Base-by-base conservation (phyloP, 2,113 vertebrate genomes). In the Brachyhypopomus gauderio region DNA sequence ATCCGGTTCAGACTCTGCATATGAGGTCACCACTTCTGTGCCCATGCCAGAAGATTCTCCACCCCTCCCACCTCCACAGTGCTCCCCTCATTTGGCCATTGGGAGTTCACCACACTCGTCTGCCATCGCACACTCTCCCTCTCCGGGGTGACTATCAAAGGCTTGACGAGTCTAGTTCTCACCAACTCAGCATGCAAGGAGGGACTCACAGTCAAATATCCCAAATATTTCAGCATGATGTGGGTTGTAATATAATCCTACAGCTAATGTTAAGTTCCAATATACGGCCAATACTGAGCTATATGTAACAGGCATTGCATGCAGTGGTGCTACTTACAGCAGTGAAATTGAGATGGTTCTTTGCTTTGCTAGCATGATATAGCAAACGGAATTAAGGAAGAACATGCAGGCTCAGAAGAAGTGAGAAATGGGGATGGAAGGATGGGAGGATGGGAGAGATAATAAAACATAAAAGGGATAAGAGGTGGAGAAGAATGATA, bases 401-500 rank as follows among this genome's bases (percentile, higher is more conserved):
- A 20, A 20, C 38, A 67, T 19, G 66, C 2, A 34, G 38, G 30
- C 52, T n/a, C n/a, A 62, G 67, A 72, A 72, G 66, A 38, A n/a
- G 58, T 23, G 52, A 8, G 38, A 52, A 14, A 63, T 76, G 66
- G 63, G 64, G 41, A n/a, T n/a, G 56, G 74, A 27, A 55, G 48
- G 25, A 70, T 75, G 75, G 55, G 52, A 82, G 60, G 5, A 62
- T 69, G 60, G 52, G n/a, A 64, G 22, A 63, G 38, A 69, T 25
- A 56, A 78, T 71, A 75, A 16, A 82, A 36, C 45, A 52, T 52
- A 69, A 67, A 58, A 23, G 83, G 75, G 80, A 79, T 69, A 79
- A 63, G 69, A 82, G 63, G 80, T 80, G 36, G 83, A 66, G 67
- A 82, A 62, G 72, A 75, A 75, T 55, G 78, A 60, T 85, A 78